phyloP scores from a whole-genome alignment of 2,113 vertebrate genomes.

The Hippocampus guttulatus region DNA sequence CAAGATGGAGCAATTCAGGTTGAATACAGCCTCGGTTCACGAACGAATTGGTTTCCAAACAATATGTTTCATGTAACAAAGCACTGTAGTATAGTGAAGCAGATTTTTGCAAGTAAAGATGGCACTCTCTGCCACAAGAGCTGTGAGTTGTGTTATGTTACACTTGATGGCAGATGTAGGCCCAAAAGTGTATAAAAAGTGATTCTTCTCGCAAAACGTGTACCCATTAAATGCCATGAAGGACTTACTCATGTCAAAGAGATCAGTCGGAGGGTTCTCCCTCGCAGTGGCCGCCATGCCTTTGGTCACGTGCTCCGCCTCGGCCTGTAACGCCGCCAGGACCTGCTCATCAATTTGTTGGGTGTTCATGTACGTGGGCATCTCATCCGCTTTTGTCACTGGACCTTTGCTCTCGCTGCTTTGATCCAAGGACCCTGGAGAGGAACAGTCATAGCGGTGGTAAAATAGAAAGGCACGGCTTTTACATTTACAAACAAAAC shows the following conservation, averaged over 20 bases:
- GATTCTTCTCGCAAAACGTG: not conserved
- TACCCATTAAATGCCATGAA: not conserved
- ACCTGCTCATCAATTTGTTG: conserved; percentile 81
- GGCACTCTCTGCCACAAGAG: no score
- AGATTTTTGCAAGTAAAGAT: no score
- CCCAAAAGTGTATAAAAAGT: no score
- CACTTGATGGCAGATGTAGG: no score
- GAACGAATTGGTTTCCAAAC: no score
- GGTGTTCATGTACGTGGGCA: conserved; percentile 87
- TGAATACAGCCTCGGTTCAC: no score
- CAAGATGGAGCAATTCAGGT: no score
- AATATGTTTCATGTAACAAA: no score
- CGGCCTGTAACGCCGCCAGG: conserved; percentile 71
- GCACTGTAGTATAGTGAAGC: no score
- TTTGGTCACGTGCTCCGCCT: conserved; percentile 66
- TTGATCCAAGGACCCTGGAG: conserved; percentile 81
- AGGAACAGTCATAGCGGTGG: conserved; percentile 3
- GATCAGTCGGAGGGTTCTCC: conserved; percentile 84
- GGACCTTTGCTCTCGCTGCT: conserved; percentile 76
- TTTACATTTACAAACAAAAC: no score
- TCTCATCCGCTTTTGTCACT: conserved; percentile 59
- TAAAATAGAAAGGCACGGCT: not conserved
- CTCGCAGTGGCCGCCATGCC: conserved; percentile 64
- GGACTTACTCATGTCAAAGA: conserved; percentile 96
- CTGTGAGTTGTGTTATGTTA: no score